A percentile compares a stretch with the other conserved stretches of the same genome.
Evolutionary conservation across 2,888 invertebrate genomes (phyloP).

Genomic region (Apodemia hepburni): DNA sequence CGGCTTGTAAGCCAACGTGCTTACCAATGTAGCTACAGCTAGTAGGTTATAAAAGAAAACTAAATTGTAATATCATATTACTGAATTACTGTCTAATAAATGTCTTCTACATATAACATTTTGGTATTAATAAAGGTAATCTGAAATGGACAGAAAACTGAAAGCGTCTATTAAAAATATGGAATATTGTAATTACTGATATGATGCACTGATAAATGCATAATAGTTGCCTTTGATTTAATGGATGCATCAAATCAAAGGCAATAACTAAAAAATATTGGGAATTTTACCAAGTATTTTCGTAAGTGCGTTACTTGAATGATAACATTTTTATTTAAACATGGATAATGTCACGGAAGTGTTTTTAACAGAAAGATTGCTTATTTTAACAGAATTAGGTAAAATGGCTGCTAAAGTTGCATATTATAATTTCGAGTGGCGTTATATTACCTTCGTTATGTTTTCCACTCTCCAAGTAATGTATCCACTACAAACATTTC

Average conservation of each 20-base stretch:
- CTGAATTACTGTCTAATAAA: too few species aligned
- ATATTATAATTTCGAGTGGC: constrained; percentile 53
- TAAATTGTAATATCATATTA: too few species aligned
- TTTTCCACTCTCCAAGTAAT: constrained; percentile 37
- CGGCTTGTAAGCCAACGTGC: too few species aligned
- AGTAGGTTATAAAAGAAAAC: too few species aligned
- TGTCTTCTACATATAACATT: too few species aligned
- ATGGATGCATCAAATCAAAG: background rate
- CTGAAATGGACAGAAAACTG: background rate
- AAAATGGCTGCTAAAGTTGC: constrained; percentile 51
- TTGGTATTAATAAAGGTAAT: background rate
- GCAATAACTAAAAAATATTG: background rate
- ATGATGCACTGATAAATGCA: constrained; percentile 4
- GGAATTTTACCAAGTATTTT: background rate
- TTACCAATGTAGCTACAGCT: too few species aligned
- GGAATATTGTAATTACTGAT: background rate
- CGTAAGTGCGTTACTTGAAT: background rate
- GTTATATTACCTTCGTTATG: constrained; percentile 46
- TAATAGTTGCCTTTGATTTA: background rate
- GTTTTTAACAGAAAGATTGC: constrained; percentile 1
- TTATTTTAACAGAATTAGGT: constrained; percentile 38
- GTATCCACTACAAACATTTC: constrained; percentile 42
- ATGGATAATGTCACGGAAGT: constrained; percentile 9
- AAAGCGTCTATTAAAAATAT: constrained; percentile 6
- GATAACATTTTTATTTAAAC: background rate